Evolutionary conservation across 2,113 vertebrate species (phyloP).

Genomic region (Grantiella picta): DNA sequence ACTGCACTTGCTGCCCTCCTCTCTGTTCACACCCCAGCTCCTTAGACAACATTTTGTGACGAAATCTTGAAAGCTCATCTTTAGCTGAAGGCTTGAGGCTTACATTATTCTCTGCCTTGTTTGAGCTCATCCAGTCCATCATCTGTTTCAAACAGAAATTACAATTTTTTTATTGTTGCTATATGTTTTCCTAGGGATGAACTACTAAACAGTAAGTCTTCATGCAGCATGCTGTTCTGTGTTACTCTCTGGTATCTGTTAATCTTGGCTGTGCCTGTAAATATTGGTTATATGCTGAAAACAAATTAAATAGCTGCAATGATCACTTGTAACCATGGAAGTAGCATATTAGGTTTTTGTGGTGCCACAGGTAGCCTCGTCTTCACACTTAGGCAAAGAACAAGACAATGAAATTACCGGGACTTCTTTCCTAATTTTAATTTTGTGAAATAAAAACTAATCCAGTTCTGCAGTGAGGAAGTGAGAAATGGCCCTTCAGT

Average conservation of each 20-base stretch:
- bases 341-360: neutral
- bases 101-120: neutral
- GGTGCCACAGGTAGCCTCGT: neutral
- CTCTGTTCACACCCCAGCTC: neutral
- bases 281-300: neutral
- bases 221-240: neutral
- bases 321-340: neutral
- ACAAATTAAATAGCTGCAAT: neutral
- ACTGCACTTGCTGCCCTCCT: neutral
- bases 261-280: neutral
- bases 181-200: neutral
- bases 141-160: neutral
- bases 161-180: constrained; percentile 5
- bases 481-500: neutral
- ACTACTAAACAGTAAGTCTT: neutral
- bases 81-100: neutral
- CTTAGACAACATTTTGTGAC: neutral
- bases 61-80: neutral
- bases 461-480: neutral
- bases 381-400: neutral
- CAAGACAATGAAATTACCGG: neutral
- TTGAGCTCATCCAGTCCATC: neutral
- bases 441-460: neutral
- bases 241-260: neutral
- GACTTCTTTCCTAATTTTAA: neutral